A percentile compares a stretch with the other conserved stretches of the same genome.
Evolutionary conservation across 1,140 invertebrate genomes (phyloP).

Genomic region (Steinernema feltiae): DNA sequence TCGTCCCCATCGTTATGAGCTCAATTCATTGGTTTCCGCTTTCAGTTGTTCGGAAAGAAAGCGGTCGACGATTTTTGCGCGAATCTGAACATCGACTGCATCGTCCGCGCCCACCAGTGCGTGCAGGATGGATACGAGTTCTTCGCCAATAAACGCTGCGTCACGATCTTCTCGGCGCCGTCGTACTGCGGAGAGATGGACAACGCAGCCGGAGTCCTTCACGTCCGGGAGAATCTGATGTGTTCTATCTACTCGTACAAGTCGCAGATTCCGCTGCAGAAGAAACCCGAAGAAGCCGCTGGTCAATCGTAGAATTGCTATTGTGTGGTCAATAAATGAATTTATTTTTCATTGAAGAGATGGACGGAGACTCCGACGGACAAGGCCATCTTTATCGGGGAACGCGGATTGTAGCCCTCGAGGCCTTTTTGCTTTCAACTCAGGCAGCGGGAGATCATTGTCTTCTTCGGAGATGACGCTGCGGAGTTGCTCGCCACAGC

Average conservation of each 20-base stretch:
- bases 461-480: no score
- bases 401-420: no score
- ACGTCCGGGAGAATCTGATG: conserved; percentile 3
- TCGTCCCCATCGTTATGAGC: background rate
- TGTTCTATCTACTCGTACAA: conserved; percentile 41
- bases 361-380: no score
- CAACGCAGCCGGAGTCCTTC: conserved; percentile 13
- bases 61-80: conserved; percentile 16
- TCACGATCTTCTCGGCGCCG: conserved; percentile 18
- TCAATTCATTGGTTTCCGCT: background rate
- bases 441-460: no score
- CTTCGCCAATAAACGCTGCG: conserved; percentile 13
- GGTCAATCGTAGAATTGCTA: no score
- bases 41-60: conserved; percentile 19
- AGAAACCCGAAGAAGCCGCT: conserved; percentile 8
- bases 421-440: no score
- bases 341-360: no score
- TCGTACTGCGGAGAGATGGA: conserved; percentile 17
- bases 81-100: conserved; percentile 14
- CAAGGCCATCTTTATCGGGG: no score
- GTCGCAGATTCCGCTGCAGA: conserved; percentile 56
- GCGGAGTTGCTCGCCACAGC: no score
- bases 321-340: no score
- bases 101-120: conserved; percentile 17
- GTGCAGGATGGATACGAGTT: conserved; percentile 21